phyloP scores from a whole-genome alignment of 1,140 invertebrate species.

The Trialeurodes vaporariorum region DNA sequence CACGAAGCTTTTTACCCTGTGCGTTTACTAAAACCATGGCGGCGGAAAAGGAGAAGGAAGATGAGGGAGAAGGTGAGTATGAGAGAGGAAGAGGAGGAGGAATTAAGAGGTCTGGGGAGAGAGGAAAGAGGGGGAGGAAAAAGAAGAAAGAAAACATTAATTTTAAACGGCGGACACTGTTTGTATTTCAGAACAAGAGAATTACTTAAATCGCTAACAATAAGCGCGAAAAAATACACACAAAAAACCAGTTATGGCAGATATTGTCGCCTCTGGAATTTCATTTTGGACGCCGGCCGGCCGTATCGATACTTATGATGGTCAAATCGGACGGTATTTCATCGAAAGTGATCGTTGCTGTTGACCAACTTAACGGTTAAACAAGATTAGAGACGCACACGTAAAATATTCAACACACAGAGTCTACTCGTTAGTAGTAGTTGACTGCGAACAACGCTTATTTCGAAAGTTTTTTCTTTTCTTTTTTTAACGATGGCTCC shows the following conservation, averaged over 20 bases:
- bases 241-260: no score
- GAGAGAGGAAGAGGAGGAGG: no score
- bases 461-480: constrained; percentile 1
- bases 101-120: no score
- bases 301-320: background rate
- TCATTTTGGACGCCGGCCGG: background rate
- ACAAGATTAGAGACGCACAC: background rate
- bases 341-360: background rate
- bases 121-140: no score
- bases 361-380: background rate
- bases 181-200: background rate
- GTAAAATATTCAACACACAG: background rate
- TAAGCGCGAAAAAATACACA: no score
- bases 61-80: no score
- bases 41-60: no score
- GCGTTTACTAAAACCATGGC: no score
- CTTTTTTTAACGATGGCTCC: no score
- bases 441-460: background rate
- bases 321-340: background rate
- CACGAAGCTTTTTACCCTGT: no score
- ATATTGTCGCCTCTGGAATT: background rate
- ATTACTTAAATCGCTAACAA: no score
- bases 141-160: no score
- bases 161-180: background rate
- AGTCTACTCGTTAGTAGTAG: background rate